These are phyloP conservation scores for Danaus plexippus DNA, from an alignment of 1,140 invertebrate species.

Conservation along the genomic window DNA sequence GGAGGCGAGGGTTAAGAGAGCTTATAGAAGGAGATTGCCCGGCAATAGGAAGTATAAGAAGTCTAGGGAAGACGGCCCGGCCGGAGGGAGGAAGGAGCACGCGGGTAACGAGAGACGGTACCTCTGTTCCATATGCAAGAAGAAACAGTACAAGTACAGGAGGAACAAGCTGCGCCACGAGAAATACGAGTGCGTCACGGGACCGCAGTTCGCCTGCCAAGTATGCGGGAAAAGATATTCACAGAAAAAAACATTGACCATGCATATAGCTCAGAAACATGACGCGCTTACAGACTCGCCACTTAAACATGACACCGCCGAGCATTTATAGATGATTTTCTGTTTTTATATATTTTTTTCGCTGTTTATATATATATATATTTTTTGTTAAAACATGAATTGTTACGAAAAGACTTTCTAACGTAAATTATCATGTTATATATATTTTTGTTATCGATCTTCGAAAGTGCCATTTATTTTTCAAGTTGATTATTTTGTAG, in stretches of 20 bases:
- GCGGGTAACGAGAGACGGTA: conserved; percentile 31
- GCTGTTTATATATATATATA: conserved; percentile 20
- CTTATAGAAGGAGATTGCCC: conserved; percentile 27
- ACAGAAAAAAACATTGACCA: conserved; percentile 65
- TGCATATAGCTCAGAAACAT: conserved; percentile 65
- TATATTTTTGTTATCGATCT: conserved; percentile 6
- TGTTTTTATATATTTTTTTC: conserved; percentile 24
- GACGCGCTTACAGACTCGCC: conserved; percentile 7
- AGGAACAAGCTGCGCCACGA: conserved; percentile 62
- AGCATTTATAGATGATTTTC: conserved; percentile 17
- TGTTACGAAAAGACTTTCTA: conserved; percentile 33
- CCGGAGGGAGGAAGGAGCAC: conserved; percentile 8
- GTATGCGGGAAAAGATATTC: conserved; percentile 56
- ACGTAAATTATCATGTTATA: conserved; percentile 7
- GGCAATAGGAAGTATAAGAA: conserved; percentile 25
- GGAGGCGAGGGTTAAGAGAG: conserved; percentile 30
- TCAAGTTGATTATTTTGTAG: conserved; percentile 9
- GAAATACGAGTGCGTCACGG: conserved; percentile 66
- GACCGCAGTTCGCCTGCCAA: conserved; percentile 66
- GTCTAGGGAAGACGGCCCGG: conserved; percentile 10
- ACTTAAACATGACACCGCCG: background rate
- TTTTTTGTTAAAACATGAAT: conserved; percentile 45
- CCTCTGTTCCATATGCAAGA: conserved; percentile 58
- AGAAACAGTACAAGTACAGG: conserved; percentile 58
- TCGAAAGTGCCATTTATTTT: conserved; percentile 4